Percentiles rank a stretch among this genome's conserved stretches.
Conservation (phyloP, 2,888 invertebrate genomes). For the Adelphocoris suturalis region DNA sequence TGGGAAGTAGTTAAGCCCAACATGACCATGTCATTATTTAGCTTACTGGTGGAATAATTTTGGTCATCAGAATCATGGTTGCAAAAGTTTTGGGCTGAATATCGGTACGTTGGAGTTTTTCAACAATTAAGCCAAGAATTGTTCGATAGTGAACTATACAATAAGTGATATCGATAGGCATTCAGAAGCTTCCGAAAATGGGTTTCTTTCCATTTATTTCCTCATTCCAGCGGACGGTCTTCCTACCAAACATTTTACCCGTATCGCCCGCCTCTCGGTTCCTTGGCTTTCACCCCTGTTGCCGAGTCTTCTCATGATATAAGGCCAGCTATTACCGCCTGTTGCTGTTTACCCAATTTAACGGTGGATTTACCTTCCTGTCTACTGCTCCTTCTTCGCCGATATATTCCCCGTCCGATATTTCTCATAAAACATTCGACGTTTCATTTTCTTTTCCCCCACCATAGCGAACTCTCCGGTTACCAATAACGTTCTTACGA, state of each 20-base stretch:
- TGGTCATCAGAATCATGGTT: too few relatives aligned
- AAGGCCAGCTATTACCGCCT: constrained; percentile 59
- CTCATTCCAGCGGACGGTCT: not conserved
- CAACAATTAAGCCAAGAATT: too few relatives aligned
- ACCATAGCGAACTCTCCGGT: not conserved
- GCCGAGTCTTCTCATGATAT: constrained; percentile 40
- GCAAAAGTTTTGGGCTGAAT: too few relatives aligned
- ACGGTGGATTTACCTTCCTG: constrained; percentile 58
- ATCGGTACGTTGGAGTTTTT: too few relatives aligned
- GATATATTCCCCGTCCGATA: not conserved
- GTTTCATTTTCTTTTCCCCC: constrained; percentile 31
- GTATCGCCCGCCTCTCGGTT: not conserved
- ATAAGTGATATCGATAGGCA: not conserved
- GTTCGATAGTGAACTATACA: too few relatives aligned
- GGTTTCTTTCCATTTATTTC: not conserved
- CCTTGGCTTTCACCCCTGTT: constrained; percentile 5
- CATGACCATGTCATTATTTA: too few relatives aligned
- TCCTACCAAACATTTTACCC: not conserved
- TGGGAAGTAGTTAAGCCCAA: too few relatives aligned
- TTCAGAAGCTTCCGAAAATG: not conserved
- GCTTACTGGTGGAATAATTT: too few relatives aligned
- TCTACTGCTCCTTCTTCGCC: not conserved
- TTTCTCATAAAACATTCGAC: constrained; percentile 11
- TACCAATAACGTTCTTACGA: not conserved
- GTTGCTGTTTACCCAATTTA: constrained; percentile 64